These are phyloP conservation scores for Cryptomyrus ogoouensis DNA, from an alignment of 2,113 vertebrate species.

Conservation along the genomic window DNA sequence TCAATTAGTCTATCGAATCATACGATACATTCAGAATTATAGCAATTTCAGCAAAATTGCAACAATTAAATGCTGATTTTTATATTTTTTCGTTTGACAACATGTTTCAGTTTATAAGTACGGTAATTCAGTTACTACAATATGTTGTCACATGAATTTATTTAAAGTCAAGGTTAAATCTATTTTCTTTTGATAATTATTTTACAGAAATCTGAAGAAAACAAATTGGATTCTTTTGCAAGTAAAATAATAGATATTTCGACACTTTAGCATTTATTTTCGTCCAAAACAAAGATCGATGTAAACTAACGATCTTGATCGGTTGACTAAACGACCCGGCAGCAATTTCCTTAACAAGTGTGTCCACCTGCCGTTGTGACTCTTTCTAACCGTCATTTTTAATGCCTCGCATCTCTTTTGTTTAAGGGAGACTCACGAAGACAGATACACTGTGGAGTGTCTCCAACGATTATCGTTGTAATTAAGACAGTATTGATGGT, in stretches of 20 bases:
- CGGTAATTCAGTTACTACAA: neutral
- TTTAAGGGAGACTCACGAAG: slow-evolving; percentile 43
- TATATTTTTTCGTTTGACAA: neutral
- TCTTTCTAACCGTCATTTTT: slow-evolving; percentile 39
- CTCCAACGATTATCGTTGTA: slow-evolving; percentile 14
- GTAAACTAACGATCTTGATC: neutral
- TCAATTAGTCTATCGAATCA: neutral
- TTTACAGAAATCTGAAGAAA: neutral
- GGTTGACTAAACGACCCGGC: neutral
- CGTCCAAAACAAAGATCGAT: neutral
- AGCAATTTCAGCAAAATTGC: neutral
- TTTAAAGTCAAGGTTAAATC: neutral
- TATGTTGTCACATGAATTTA: neutral
- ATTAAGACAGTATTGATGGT: neutral
- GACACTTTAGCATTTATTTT: neutral
- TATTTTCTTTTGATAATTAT: neutral
- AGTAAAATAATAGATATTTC: neutral
- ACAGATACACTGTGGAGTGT: slow-evolving; percentile 29
- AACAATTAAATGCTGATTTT: neutral
- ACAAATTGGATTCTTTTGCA: neutral
- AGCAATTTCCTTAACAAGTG: slow-evolving; percentile 7
- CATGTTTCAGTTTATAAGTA: neutral
- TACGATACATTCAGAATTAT: neutral
- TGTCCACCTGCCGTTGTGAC: slow-evolving; percentile 40
- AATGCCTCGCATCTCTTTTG: slow-evolving; percentile 38